Conservation (phyloP, 2,888 invertebrate species). For the Polymixis flavicincta region DNA sequence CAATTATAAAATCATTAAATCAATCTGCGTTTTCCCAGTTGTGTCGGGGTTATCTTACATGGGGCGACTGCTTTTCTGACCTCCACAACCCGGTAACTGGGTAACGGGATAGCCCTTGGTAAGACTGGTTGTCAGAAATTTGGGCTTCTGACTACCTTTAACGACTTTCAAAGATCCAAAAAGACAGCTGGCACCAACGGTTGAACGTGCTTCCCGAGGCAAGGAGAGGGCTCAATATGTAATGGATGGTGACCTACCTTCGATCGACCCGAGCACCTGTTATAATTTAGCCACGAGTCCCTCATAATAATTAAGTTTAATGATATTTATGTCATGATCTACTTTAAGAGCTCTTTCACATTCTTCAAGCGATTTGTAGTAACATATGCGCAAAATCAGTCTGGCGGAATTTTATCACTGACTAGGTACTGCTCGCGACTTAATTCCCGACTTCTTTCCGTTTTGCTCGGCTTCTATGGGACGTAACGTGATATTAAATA, state of each 20-base stretch:
- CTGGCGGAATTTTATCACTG: neutral
- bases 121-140: neutral
- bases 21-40: neutral
- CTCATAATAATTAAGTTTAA: neutral
- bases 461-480: no score
- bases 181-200: neutral
- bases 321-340: neutral
- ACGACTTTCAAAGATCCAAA: neutral
- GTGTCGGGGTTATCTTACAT: neutral
- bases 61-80: no score
- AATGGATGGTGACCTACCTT: neutral
- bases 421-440: no score
- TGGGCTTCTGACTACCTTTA: neutral
- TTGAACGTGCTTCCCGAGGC: neutral
- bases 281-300: neutral
- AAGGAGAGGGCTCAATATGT: neutral
- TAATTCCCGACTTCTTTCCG: no score
- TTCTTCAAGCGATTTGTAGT: conserved; percentile 6
- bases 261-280: neutral
- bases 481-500: no score
- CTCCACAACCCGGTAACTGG: neutral
- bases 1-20: neutral
- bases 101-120: neutral
- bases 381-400: neutral
- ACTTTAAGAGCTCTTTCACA: neutral